Evolutionary conservation across 2,113 vertebrate genomes (phyloP), one percentile per base, ranked within the genome.

Genomic region (Cheilinus undulatus): DNA sequence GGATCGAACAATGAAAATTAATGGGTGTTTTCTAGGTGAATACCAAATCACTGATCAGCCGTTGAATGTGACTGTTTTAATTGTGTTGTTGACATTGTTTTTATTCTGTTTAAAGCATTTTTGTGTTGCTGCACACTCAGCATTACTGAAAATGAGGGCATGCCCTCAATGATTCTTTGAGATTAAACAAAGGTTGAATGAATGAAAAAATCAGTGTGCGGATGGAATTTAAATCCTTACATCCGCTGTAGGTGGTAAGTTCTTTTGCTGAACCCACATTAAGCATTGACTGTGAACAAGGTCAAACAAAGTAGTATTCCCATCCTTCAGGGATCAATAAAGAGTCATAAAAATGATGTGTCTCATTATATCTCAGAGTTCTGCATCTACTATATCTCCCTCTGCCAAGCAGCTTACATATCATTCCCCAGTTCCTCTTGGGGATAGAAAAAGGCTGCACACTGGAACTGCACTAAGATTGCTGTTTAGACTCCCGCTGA

Each of bases 401-500:
- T 67, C 52, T 14, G 10, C 20, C 36, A 40, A 69, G 42, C 34
- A 53, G 32, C 59, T 50, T 34, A 54, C 52, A 64, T 36, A 32
- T 71, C 22, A 45, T 54, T 48, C 59, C 57, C 46, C 38, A 51
- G 57, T 52, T 79, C 67, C 45, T 73, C 45, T n/a, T 58, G 53
- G 54, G 59, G 49, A 77, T 58, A n/a, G 27, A 73, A 54, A 72
- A 54, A 59, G 34, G 68, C 58, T 58, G 57, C 64, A 68, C 26
- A 56, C 17, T 52, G 65, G 76, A 68, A 85, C 14, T 60, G 38
- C 43, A 40, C 64, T 75, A 70, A 70, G 76, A 73, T 22, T 58
- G 10, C 59, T 83, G 58, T 81, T 84, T 74, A 79, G 74, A 58
- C 74, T 78, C 75, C 73, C 7, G 46, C 83, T 80, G 83, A 73